A percentile compares a stretch with the other conserved stretches of the same genome.
Evolutionary conservation across 2,113 vertebrate species (phyloP).

Genomic region (Paraplagusia blochii): DNA sequence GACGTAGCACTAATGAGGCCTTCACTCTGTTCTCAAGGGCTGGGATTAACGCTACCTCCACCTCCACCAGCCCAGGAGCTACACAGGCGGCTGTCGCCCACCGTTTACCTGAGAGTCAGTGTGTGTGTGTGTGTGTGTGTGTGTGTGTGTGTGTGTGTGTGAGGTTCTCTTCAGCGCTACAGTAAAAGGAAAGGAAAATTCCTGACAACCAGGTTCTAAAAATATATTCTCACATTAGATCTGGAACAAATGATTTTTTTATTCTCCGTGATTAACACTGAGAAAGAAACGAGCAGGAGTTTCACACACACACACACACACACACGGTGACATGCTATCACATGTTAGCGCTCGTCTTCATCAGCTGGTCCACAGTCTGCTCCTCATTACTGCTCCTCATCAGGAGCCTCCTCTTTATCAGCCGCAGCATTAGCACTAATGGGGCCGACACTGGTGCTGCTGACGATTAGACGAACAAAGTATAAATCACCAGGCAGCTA

Average conservation of each 20-base stretch:
- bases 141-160: neutral
- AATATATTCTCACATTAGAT: too few species aligned
- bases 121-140: constrained; percentile 13
- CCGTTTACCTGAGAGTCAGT: neutral
- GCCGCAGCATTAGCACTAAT: constrained; percentile 48
- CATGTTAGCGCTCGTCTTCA: neutral
- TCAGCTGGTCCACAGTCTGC: constrained; percentile 11
- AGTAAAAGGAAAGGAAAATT: too few species aligned
- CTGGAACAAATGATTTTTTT: too few species aligned
- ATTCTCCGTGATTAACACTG: too few species aligned
- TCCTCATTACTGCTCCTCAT: constrained; percentile 47
- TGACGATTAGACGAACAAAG: constrained; percentile 39
- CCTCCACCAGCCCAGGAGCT: too few species aligned
- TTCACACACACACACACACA: neutral
- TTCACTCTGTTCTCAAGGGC: too few species aligned
- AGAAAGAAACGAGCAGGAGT: too few species aligned
- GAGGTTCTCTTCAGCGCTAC: constrained; percentile 6
- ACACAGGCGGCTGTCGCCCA: too few species aligned
- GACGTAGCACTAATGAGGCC: too few species aligned
- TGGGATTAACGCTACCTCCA: too few species aligned
- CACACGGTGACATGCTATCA: neutral
- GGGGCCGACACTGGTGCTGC: constrained; percentile 30
- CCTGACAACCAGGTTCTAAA: too few species aligned
- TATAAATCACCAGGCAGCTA: constrained; percentile 43
- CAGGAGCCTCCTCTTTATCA: constrained; percentile 55